Percentiles rank a stretch among this genome's conserved stretches.
Conservation (phyloP, 2,888 invertebrate species). For the Andrena trimmerana region DNA sequence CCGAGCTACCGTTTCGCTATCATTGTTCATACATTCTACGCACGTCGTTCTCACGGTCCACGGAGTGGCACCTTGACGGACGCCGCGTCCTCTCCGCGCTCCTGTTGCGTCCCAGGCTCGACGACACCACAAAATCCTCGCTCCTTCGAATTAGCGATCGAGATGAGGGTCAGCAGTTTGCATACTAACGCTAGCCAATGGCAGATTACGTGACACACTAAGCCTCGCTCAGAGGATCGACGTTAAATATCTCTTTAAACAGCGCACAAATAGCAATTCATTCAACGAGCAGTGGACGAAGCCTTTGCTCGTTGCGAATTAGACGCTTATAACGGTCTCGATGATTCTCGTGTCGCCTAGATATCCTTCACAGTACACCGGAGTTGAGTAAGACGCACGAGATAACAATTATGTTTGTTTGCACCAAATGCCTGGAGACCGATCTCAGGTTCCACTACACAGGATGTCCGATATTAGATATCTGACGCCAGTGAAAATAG, state of each 20-base stretch:
- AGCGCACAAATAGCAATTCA: neutral
- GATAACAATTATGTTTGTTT: slow-evolving; percentile 64
- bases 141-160: neutral
- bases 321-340: neutral
- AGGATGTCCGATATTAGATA: slow-evolving; percentile 67
- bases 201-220: neutral
- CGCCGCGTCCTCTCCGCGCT: slow-evolving; percentile 26
- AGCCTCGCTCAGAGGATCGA: neutral
- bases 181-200: neutral
- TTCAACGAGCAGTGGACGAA: neutral
- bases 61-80: slow-evolving; percentile 36
- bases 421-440: slow-evolving; percentile 12
- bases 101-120: slow-evolving; percentile 23
- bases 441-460: slow-evolving; percentile 49
- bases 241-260: neutral
- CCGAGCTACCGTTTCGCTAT: slow-evolving; percentile 49
- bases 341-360: neutral
- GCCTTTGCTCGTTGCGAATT: neutral
- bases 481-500: slow-evolving; percentile 50
- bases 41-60: slow-evolving; percentile 58
- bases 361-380: slow-evolving; percentile 15
- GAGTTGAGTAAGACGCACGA: slow-evolving; percentile 49
- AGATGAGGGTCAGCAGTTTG: neutral
- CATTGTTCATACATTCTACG: slow-evolving; percentile 58
- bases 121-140: neutral